These are phyloP conservation scores for Ceratosolen fusciceps DNA, from an alignment of 1,140 invertebrate species.

Conservation along the genomic window DNA sequence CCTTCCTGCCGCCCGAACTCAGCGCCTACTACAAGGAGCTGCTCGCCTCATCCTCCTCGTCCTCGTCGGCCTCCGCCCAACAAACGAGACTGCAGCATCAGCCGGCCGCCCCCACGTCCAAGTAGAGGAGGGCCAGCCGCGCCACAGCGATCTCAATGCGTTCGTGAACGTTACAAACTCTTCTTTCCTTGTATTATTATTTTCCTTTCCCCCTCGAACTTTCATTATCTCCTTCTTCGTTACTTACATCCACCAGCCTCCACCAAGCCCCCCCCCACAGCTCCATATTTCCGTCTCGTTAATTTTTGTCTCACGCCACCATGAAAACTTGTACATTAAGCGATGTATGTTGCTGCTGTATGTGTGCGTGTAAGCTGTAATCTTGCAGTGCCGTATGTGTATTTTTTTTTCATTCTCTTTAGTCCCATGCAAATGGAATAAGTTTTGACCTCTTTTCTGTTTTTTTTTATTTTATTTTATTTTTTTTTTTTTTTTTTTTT, in stretches of 20 bases:
- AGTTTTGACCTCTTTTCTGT: background rate
- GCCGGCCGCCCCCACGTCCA: conserved; percentile 67
- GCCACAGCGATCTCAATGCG: conserved; percentile 34
- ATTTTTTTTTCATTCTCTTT: background rate
- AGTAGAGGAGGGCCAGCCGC: conserved; percentile 55
- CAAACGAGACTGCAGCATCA: conserved; percentile 67
- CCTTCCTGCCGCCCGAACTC: conserved; percentile 66
- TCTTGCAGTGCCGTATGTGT: conserved; percentile 3
- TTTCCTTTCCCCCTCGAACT: background rate
- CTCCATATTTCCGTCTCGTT: background rate
- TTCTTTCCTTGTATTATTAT: background rate
- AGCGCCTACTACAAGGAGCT: conserved; percentile 69
- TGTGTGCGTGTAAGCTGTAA: background rate
- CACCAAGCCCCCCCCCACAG: background rate
- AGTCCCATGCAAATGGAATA: background rate
- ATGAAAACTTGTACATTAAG: background rate
- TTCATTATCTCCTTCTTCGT: background rate
- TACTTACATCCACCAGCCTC: too few relatives aligned
- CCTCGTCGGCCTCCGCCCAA: conserved; percentile 56
- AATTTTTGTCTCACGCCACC: background rate
- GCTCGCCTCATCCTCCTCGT: conserved; percentile 60
- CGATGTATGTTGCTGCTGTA: too few relatives aligned
- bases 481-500: conserved; percentile 9
- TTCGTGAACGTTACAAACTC: conserved; percentile 4
- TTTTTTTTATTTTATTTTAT: background rate